Base-by-base conservation (phyloP, 2,113 vertebrate genomes). In the Thalassarche chlororhynchos region DNA sequence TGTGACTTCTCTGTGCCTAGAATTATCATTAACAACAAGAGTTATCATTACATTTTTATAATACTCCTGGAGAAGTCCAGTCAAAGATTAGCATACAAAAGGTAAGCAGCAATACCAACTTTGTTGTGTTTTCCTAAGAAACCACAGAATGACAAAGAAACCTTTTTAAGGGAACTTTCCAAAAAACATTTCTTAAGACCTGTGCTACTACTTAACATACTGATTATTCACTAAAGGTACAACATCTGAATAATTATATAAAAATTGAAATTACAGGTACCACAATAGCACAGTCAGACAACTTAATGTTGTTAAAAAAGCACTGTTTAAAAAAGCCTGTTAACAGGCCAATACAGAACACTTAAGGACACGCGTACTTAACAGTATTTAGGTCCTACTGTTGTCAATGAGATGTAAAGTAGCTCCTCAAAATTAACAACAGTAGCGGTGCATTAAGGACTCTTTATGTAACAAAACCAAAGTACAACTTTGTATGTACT, bases 1-100 rank as follows among this genome's bases (percentile, higher is more conserved):
- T 0, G 0, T 2, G 1, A 21, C 11, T 46, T 68, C n/a, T 82
- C 58, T 86, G 13, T 60, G 18, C 8, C 24, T 44, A 42, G 26
- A 94, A 68, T 34, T 76, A 71, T 18, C 10, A 38, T n/a, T 84
- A 83, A 29, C 14, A 52, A 57, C 24, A 83, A 26, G 4, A 64
- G 13, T n/a, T 79, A 66, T 26, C 16, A 58, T 3, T n/a, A 65
- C 4, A 31, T 69, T 76, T 85, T 60, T 66, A 19, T 51, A 85
- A 38, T 13, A 58, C 6, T 58, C 15, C 19, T 76, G 31, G 32
- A 90, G 24, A 49, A 19, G 64, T 24, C 11, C 49, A 42, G 23
- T 17, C 16, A 85, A 94, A 72, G 16, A 76, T 17, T 32, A 68
- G 6, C 2, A 0, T n/a, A 82, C 4, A 75, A 83, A 83, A 80